Conservation (phyloP, 2,888 invertebrate genomes). For the Synergus japonicus region DNA sequence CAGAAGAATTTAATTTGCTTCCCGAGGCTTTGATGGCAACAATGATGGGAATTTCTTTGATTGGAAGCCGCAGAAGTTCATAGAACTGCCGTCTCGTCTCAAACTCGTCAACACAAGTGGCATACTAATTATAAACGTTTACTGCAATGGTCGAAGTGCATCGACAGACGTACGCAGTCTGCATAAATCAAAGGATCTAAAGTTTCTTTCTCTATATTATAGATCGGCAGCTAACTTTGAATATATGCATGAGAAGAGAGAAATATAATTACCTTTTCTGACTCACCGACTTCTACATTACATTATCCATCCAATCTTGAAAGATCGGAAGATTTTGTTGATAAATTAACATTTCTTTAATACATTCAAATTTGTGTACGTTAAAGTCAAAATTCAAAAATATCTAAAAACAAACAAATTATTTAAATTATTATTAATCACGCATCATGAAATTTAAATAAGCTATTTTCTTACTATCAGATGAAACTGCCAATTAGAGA, state of each 20-base stretch:
- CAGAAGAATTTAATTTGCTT: not conserved
- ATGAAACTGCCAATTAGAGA: no score
- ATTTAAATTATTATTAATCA: not conserved
- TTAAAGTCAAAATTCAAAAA: not conserved
- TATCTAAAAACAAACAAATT: not conserved
- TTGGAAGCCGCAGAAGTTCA: not conserved
- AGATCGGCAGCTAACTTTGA: not conserved
- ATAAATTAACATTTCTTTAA: not conserved
- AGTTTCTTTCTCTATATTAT: not conserved
- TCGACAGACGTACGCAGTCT: not conserved
- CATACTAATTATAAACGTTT: constrained; percentile 4
- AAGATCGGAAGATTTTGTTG: not conserved
- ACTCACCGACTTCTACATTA: not conserved
- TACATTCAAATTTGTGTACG: not conserved
- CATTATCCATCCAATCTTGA: not conserved
- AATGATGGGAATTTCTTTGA: constrained; percentile 16
- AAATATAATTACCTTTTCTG: not conserved
- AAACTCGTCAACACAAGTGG: constrained; percentile 8
- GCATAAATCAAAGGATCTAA: constrained; percentile 14
- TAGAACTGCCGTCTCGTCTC: not conserved
- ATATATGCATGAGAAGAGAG: not conserved
- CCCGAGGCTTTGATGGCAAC: not conserved
- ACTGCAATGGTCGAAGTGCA: not conserved
- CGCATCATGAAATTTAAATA: not conserved
- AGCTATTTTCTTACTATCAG: not conserved